phyloP scores from a whole-genome alignment of 1,140 invertebrate species.

The Riptortus pedestris region DNA sequence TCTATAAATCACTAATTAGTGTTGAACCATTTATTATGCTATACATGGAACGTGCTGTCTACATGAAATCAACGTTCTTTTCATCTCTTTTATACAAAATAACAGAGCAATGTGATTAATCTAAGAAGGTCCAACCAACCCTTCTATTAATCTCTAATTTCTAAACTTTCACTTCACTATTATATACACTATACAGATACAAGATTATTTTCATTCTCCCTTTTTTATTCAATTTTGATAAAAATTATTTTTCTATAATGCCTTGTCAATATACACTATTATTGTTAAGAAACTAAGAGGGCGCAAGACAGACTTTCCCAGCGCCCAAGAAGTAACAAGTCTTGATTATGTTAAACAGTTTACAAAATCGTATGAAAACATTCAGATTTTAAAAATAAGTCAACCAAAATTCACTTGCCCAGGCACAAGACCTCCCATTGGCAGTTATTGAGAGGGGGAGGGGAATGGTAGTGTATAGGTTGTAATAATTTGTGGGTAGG shows the following conservation, averaged over 20 bases:
- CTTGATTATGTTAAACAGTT: neutral
- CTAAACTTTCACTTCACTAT: neutral
- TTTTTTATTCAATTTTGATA: neutral
- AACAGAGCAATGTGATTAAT: constrained; percentile 8
- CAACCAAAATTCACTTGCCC: neutral
- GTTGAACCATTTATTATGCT: constrained; percentile 6
- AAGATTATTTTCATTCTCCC: constrained; percentile 4
- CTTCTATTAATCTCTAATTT: neutral
- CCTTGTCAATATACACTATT: constrained; percentile 14
- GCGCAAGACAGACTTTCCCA: neutral
- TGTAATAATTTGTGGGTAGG: neutral
- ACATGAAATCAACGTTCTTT: neutral
- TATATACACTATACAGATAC: constrained; percentile 17
- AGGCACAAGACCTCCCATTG: neutral
- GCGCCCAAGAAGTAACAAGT: neutral
- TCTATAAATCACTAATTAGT: constrained; percentile 2
- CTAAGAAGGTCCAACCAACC: neutral
- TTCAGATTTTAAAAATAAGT: neutral
- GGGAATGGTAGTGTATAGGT: neutral
- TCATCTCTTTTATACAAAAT: constrained; percentile 7
- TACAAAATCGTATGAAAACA: neutral
- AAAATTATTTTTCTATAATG: neutral
- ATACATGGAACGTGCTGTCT: constrained; percentile 13
- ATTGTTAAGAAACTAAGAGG: constrained; percentile 1
- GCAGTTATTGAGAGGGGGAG: neutral